Base-by-base conservation (phyloP, 2,113 vertebrate genomes). In the Strigops habroptila region DNA sequence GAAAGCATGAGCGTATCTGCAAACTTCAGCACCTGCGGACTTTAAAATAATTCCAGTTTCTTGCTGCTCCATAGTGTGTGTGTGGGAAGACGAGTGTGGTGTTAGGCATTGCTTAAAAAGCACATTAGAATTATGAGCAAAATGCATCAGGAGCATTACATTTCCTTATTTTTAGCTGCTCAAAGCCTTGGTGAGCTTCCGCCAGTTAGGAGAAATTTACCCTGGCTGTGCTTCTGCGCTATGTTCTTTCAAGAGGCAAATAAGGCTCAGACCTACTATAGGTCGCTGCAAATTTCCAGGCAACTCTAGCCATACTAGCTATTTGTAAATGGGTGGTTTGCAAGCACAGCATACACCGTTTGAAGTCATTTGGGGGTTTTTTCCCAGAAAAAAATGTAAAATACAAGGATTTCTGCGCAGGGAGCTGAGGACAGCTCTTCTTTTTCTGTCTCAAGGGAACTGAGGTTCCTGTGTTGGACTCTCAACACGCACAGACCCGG, bases 401-500 rank as follows among this genome's bases (percentile, higher is more conserved):
- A 53, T 21, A 41, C 30, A 28, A 77, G 28, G 14, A 44, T 82
- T 91, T 84, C 60, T 85, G 24, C 30, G 16, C 15, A 43, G 17
- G 28, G 8, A 83, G 62, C 63, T 73, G 33, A 6, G 1, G 57
- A 24, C 24, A 71, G n/a, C 51, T 75, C 25, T 63, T 76, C 13
- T 76, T 77, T 27, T 46, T 11, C 2, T 49, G 8, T 44, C 19
- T 81, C 7, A 25, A 55, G 39, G 39, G 33, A 48, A 25, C 0
- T n/a, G 12, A 60, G 39, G 30, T 91, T 84, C 30, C 22, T 55
- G 0, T 0, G 1, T 30, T 74, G 89, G 25, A 8, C 35, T 65
- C 46, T 24, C 2, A 55, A 9, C 11, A n/a, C 22, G 21, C 41
- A 4, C 3, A 4, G 82, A 43, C 9, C 4, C 1, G 0, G 14